Evolutionary conservation across 2,113 vertebrate genomes (phyloP).

Genomic region (Pelvicachromis taeniatus): DNA sequence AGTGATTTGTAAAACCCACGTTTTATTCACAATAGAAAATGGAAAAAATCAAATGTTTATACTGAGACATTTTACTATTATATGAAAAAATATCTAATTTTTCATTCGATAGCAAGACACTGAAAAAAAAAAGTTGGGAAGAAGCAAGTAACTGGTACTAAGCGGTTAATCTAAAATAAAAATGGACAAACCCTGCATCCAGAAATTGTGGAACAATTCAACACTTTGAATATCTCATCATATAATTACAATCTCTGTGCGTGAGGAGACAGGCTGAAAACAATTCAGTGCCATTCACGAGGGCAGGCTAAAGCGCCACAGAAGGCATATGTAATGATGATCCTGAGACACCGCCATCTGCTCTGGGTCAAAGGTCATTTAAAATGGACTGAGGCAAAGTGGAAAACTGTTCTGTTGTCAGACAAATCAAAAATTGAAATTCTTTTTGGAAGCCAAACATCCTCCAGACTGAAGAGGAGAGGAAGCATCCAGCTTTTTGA

Average conservation of each 20-base stretch:
- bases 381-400: not conserved
- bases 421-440: rapidly evolving
- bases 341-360: rapidly evolving
- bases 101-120: not conserved
- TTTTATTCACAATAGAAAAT: not conserved
- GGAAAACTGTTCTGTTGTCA: not conserved
- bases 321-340: not conserved
- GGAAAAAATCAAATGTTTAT: not conserved
- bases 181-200: not conserved
- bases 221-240: not conserved
- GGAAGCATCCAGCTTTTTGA: not conserved
- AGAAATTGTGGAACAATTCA: not conserved
- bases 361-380: not conserved
- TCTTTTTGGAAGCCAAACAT: not conserved
- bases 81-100: not conserved
- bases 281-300: not conserved
- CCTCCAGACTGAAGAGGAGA: not conserved
- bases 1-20: not conserved
- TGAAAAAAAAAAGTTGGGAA: not conserved
- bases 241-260: not conserved
- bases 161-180: not conserved
- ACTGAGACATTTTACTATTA: not conserved
- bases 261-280: not conserved
- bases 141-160: not conserved
- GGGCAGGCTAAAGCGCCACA: not conserved